Evolutionary conservation across 2,888 invertebrate species (phyloP).

Genomic region (Autographa pulchrina): DNA sequence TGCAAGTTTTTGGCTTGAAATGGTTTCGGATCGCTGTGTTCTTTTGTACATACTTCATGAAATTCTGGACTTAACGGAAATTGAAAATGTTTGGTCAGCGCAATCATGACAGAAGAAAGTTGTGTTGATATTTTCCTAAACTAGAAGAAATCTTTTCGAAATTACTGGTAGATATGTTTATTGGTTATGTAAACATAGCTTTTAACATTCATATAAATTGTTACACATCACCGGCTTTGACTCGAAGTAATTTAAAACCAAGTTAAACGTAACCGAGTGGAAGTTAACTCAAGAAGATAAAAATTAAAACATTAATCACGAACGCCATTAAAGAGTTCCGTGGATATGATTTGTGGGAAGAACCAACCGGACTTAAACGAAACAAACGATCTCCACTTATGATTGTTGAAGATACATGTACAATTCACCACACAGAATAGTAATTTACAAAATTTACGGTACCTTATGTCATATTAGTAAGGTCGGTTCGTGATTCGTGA

Average conservation of each 20-base stretch:
- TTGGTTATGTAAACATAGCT: background rate
- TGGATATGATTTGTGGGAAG: conserved; percentile 31
- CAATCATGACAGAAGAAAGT: background rate
- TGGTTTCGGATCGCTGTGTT: background rate
- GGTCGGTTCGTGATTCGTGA: background rate
- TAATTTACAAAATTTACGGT: background rate
- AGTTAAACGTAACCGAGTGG: background rate
- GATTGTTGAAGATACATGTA: conserved; percentile 12
- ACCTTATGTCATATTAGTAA: too few species aligned
- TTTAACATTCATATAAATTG: background rate
- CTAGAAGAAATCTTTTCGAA: background rate
- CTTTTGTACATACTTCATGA: background rate
- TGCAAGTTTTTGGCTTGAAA: background rate
- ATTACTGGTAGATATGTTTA: background rate
- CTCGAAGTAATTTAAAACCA: background rate
- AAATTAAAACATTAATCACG: conserved; percentile 46
- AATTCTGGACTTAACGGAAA: background rate
- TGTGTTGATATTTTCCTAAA: background rate
- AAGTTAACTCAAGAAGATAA: conserved; percentile 10
- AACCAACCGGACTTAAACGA: conserved; percentile 24
- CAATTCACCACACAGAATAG: background rate
- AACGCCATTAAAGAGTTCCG: conserved; percentile 38
- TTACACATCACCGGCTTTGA: conserved; percentile 4
- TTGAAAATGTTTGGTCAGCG: background rate
- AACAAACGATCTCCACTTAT: conserved; percentile 38